A percentile compares a stretch with the other conserved stretches of the same genome.
Conservation (phyloP, 1,140 invertebrate species). For the Caenorhabditis inopinata region DNA sequence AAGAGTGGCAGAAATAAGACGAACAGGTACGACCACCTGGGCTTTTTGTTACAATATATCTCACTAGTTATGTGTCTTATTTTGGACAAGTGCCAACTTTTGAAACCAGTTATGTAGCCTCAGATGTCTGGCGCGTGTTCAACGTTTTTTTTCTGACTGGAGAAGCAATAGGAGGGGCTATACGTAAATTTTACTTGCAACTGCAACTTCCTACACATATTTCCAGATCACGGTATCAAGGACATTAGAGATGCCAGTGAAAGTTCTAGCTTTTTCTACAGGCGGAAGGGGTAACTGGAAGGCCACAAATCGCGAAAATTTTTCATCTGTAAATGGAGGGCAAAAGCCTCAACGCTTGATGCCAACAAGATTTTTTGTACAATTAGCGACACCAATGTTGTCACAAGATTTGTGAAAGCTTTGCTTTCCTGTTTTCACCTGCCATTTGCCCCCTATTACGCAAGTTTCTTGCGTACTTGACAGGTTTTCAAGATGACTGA, state of each 20-base stretch:
- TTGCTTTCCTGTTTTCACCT: slow-evolving; percentile 12
- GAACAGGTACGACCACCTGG: slow-evolving; percentile 28
- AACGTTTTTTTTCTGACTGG: background rate
- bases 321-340: background rate
- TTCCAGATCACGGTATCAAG: slow-evolving; percentile 28
- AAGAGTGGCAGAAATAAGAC: slow-evolving; percentile 28
- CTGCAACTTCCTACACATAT: slow-evolving; percentile 22
- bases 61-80: slow-evolving; percentile 5
- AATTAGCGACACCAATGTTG: background rate
- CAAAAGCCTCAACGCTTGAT: slow-evolving; percentile 6
- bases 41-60: slow-evolving; percentile 4
- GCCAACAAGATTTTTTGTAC: slow-evolving; percentile 23
- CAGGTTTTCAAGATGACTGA: slow-evolving; percentile 19
- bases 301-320: background rate
- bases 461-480: background rate
- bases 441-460: slow-evolving; percentile 33
- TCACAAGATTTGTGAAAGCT: slow-evolving; percentile 3
- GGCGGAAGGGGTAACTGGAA: slow-evolving; percentile 1
- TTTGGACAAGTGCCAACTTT: slow-evolving; percentile 31
- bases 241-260: slow-evolving; percentile 1
- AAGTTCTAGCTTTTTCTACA: background rate
- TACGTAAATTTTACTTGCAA: slow-evolving; percentile 3
- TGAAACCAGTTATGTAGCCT: slow-evolving; percentile 23
- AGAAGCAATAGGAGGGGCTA: background rate
- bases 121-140: slow-evolving; percentile 27